A percentile compares a stretch with the other conserved stretches of the same genome.
These are phyloP conservation scores for Pycnomerus fuliginosus DNA, from an alignment of 2,888 invertebrate species.

Conservation along the genomic window DNA sequence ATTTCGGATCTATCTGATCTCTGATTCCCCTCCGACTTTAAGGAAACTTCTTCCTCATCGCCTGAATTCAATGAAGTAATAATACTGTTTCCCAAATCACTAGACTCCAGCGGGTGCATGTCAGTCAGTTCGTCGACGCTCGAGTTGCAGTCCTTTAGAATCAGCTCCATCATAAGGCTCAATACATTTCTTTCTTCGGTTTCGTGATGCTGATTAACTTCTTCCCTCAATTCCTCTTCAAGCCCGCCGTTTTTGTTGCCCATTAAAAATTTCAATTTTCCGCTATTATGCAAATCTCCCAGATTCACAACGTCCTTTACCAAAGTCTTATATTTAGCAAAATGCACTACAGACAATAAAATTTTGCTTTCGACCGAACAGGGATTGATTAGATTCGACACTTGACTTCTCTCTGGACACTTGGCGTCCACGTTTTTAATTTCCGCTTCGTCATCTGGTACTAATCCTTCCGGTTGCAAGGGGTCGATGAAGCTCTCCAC, in stretches of 20 bases:
- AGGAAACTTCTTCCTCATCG: neutral
- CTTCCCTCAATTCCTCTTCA: slow-evolving; percentile 26
- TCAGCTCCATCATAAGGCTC: slow-evolving; percentile 39
- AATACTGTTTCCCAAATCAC: slow-evolving; percentile 33
- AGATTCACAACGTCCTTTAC: slow-evolving; percentile 22
- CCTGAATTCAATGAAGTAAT: too few species aligned
- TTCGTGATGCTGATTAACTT: slow-evolving; percentile 33
- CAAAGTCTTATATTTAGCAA: slow-evolving; percentile 33
- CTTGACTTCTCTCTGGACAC: slow-evolving; percentile 33
- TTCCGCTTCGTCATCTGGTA: slow-evolving; percentile 4
- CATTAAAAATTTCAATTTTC: slow-evolving; percentile 20
- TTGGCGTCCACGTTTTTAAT: slow-evolving; percentile 21
- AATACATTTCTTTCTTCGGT: slow-evolving; percentile 34
- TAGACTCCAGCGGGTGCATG: slow-evolving; percentile 18
- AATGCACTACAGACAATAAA: slow-evolving; percentile 35
- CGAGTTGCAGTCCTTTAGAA: slow-evolving; percentile 33
- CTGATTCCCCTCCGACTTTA: too few species aligned
- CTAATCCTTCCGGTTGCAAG: slow-evolving; percentile 15
- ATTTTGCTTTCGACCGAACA: slow-evolving; percentile 36
- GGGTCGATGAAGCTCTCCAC: neutral
- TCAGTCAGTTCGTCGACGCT: slow-evolving; percentile 25
- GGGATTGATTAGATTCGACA: slow-evolving; percentile 36
- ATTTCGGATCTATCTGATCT: slow-evolving; percentile 24
- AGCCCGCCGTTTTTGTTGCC: slow-evolving; percentile 16
- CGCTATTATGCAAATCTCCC: slow-evolving; percentile 5